Evolutionary conservation across 2,888 invertebrate genomes (phyloP).

Genomic region (Bibio marci): DNA sequence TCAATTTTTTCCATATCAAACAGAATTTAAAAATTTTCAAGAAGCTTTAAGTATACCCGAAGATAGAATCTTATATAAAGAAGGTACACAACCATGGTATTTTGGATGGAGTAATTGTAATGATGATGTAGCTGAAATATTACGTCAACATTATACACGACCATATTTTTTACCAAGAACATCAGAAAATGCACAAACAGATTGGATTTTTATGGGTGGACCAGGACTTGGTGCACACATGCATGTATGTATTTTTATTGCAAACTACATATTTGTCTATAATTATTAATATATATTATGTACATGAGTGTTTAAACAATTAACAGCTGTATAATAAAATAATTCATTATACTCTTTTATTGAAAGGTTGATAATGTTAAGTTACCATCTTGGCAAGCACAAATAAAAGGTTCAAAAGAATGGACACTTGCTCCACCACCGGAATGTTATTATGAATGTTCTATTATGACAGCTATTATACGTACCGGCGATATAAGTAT

Average conservation of each 20-base stretch:
- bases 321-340: neutral
- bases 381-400: slow-evolving; percentile 94
- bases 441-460: slow-evolving; percentile 72
- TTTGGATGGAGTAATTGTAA: slow-evolving; percentile 89
- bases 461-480: slow-evolving; percentile 38
- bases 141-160: slow-evolving; percentile 59
- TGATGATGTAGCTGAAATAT: slow-evolving; percentile 54
- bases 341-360: slow-evolving; percentile 7
- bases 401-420: slow-evolving; percentile 69
- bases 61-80: slow-evolving; percentile 38
- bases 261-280: neutral
- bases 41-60: slow-evolving; percentile 72
- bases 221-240: slow-evolving; percentile 88
- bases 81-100: slow-evolving; percentile 36
- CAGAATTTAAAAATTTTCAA: slow-evolving; percentile 57
- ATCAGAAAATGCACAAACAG: slow-evolving; percentile 77
- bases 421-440: slow-evolving; percentile 88
- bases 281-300: neutral
- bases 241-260: slow-evolving; percentile 52
- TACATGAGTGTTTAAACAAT: neutral
- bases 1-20: slow-evolving; percentile 89
- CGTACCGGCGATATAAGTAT: slow-evolving; percentile 81
- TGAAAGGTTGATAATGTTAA: slow-evolving; percentile 79
- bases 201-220: slow-evolving; percentile 97
- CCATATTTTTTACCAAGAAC: slow-evolving; percentile 80